Conservation (phyloP, 2,797 vertebrate genomes). For the Pristis pectinata region DNA sequence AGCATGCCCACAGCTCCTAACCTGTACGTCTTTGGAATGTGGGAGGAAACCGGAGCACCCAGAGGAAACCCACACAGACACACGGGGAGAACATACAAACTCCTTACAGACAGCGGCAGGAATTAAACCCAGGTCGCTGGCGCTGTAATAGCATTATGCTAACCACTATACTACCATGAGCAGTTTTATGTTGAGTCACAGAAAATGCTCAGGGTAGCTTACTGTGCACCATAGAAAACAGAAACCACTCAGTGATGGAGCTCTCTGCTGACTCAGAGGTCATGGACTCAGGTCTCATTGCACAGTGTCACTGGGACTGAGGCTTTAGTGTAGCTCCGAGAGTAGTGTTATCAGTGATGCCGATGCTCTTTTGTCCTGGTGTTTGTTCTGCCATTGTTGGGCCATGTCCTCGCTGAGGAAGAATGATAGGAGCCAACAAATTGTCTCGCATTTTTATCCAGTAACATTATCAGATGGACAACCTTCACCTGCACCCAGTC, state of each 20-base stretch:
- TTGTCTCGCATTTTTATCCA: not conserved
- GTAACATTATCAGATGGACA: not conserved
- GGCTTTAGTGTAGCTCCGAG: not conserved
- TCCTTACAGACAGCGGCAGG: no score
- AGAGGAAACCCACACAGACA: no score
- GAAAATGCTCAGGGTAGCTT: not conserved
- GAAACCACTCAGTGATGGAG: not conserved
- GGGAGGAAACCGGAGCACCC: no score
- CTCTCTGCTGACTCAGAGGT: not conserved
- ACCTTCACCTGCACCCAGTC: no score
- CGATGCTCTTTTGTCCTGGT: slow-evolving; percentile 67
- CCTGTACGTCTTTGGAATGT: no score
- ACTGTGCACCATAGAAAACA: not conserved
- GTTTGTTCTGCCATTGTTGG: slow-evolving; percentile 69
- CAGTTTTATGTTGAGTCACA: not conserved
- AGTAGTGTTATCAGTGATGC: slow-evolving; percentile 40
- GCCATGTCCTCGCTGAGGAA: slow-evolving; percentile 65
- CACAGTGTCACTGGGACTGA: not conserved
- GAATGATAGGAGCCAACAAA: not conserved
- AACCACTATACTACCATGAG: not conserved
- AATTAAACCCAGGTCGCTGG: no score
- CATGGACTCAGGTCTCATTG: not conserved
- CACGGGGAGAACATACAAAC: no score
- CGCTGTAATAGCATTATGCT: no score
- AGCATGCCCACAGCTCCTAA: no score